Percentiles rank a stretch among this genome's conserved stretches.
Evolutionary conservation across 2,113 vertebrate genomes (phyloP).

Genomic region (Tapirus terrestris): DNA sequence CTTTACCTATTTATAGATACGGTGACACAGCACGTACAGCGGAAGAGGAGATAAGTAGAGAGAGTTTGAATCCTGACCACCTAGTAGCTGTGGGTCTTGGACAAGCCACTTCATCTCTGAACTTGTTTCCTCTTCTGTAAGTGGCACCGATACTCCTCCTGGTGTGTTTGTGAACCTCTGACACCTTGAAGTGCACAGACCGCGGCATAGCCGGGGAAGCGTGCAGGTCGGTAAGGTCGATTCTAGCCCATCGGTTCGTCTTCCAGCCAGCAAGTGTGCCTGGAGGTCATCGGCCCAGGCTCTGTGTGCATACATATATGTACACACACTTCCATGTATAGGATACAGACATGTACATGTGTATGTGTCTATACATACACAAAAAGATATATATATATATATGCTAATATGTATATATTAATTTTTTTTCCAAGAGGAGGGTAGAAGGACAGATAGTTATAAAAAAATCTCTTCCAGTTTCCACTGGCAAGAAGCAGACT

Average conservation of each 20-base stretch:
- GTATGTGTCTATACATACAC: not conserved
- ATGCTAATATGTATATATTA: not conserved
- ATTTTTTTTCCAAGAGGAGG: not conserved
- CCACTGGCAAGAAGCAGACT: not conserved
- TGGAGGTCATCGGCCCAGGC: rapidly evolving
- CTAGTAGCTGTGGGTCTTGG: not conserved
- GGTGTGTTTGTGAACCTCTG: not conserved
- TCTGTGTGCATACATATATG: not conserved
- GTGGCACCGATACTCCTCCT: too few relatives aligned
- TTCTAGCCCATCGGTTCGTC: not conserved
- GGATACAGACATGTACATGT: not conserved
- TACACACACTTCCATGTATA: not conserved
- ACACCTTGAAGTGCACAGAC: rapidly evolving
- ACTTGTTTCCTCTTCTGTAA: not conserved
- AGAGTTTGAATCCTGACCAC: not conserved
- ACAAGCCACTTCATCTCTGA: not conserved
- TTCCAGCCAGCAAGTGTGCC: not conserved
- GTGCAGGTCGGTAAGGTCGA: not conserved
- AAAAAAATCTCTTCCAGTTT: not conserved
- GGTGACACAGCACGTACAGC: rapidly evolving
- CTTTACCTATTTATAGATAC: too few relatives aligned
- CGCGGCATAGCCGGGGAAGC: not conserved
- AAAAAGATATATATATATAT: too few relatives aligned
- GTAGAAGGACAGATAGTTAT: not conserved
- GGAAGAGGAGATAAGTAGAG: not conserved